Percentiles rank a stretch among this genome's conserved stretches.
Evolutionary conservation across 2,797 vertebrate species (phyloP).

Genomic region (Rhincodon typus): DNA sequence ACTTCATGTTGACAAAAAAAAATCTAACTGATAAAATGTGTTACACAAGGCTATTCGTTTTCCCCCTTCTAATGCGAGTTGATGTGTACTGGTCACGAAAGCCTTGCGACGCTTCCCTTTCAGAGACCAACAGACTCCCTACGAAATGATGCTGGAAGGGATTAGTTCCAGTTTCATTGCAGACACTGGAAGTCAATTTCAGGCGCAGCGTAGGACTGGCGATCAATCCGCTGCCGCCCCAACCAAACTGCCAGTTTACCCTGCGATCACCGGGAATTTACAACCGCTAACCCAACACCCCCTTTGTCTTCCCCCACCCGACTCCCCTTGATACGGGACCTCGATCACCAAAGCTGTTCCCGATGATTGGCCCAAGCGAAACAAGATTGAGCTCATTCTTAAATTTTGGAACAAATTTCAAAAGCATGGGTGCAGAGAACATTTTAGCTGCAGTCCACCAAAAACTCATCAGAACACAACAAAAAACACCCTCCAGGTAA

Average conservation of each 20-base stretch:
- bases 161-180: too few relatives aligned
- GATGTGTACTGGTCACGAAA: background rate
- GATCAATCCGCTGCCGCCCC: too few relatives aligned
- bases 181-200: too few relatives aligned
- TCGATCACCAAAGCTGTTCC: background rate
- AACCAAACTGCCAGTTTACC: too few relatives aligned
- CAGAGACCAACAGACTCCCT: background rate
- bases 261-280: background rate
- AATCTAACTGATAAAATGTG: background rate
- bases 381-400: background rate
- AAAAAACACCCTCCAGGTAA: background rate
- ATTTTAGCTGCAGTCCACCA: background rate
- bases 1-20: background rate
- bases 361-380: background rate
- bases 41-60: background rate
- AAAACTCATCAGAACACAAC: background rate
- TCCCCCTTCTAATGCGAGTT: background rate
- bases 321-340: background rate
- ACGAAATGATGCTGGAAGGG: background rate
- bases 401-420: background rate
- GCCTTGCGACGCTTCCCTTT: background rate
- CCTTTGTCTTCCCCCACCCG: too few relatives aligned
- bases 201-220: too few relatives aligned
- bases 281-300: background rate
- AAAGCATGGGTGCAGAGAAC: background rate